Evolutionary conservation across 2,113 vertebrate genomes (phyloP).

Genomic region (Toxotes chatareus): DNA sequence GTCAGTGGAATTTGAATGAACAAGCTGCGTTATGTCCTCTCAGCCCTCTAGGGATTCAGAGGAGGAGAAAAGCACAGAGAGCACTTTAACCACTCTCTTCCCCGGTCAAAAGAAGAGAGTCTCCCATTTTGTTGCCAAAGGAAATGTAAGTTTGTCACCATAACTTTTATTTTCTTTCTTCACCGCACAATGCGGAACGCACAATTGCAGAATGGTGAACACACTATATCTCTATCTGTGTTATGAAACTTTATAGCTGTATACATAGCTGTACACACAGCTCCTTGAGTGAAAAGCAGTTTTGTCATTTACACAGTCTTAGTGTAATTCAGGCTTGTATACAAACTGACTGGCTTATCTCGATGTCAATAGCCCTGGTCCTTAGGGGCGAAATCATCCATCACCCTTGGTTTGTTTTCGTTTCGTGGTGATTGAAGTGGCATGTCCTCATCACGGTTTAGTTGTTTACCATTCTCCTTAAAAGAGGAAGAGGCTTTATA

Average conservation of each 20-base stretch:
- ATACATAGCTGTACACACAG: neutral
- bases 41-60: slow-evolving; percentile 81
- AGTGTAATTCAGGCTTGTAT: neutral
- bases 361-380: neutral
- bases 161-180: neutral
- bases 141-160: slow-evolving; percentile 85
- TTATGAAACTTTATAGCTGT: no score
- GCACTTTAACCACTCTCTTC: slow-evolving; percentile 89
- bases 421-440: neutral
- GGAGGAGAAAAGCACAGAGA: slow-evolving; percentile 81
- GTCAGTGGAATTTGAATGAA: neutral
- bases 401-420: neutral
- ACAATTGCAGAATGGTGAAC: neutral
- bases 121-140: slow-evolving; percentile 91
- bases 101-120: slow-evolving; percentile 96
- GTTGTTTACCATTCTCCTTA: neutral
- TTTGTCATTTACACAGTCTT: neutral
- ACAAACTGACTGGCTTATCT: neutral
- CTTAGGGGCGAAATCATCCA: neutral
- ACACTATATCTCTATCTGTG: neutral
- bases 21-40: slow-evolving; percentile 25
- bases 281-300: neutral
- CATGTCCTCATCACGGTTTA: neutral
- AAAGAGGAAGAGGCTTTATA: neutral
- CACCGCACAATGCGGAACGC: neutral